A percentile compares a stretch with the other conserved stretches of the same genome.
These are phyloP conservation scores for Micronisus gabar DNA, from an alignment of 2,113 vertebrate species.

Conservation along the genomic window DNA sequence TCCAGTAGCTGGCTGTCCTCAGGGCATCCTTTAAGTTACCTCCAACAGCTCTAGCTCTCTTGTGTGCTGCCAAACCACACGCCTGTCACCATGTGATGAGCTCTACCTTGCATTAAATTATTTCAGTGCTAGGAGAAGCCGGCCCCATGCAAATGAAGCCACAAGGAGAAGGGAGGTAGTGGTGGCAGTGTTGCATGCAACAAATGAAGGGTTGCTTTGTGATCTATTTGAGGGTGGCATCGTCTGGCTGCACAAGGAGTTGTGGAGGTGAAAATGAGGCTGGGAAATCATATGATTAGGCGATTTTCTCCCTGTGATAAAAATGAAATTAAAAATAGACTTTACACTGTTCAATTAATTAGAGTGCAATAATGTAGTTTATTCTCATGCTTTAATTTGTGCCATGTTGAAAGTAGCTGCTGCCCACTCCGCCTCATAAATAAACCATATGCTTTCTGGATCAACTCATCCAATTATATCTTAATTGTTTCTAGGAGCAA, in stretches of 20 bases:
- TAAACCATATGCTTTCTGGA: conserved; percentile 60
- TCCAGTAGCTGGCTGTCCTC: background rate
- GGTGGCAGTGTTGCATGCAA: background rate
- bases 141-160: fast-evolving
- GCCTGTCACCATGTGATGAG: background rate
- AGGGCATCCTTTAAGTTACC: background rate
- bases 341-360: background rate
- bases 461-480: conserved; percentile 58
- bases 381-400: background rate
- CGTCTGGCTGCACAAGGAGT: background rate
- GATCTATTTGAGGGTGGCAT: background rate
- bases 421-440: conserved; percentile 14
- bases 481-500: conserved; percentile 62
- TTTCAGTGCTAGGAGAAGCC: background rate
- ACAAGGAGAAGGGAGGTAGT: background rate
- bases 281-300: background rate
- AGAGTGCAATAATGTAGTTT: background rate
- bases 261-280: background rate
- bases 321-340: background rate
- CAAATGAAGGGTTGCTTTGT: background rate
- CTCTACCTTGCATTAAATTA: background rate
- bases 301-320: background rate
- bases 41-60: background rate
- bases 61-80: background rate
- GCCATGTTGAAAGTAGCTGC: background rate